These are phyloP conservation scores for Podabrus alpinus DNA, from an alignment of 2,888 invertebrate species.

Conservation along the genomic window DNA sequence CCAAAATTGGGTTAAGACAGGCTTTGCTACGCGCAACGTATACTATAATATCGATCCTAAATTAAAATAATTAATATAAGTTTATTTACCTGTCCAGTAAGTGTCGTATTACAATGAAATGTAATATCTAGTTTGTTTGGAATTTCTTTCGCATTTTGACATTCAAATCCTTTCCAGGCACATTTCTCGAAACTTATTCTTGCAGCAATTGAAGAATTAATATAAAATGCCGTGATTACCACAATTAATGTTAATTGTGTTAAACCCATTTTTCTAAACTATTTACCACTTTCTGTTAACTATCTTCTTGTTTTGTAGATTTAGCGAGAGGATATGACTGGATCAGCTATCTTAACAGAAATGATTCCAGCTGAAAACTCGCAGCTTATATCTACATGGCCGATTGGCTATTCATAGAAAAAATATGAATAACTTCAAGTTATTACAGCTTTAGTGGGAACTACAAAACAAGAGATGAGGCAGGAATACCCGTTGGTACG, in stretches of 20 bases:
- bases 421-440: not conserved
- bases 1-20: no score
- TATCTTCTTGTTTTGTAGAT: not conserved
- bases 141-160: constrained; percentile 18
- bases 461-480: not conserved
- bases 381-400: constrained; percentile 8
- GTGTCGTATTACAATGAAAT: constrained; percentile 21
- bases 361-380: constrained; percentile 1
- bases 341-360: not conserved
- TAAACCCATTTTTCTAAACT: not conserved
- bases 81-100: constrained; percentile 30
- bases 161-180: constrained; percentile 29
- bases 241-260: not conserved
- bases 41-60: not conserved
- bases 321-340: not conserved
- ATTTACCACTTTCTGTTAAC: not conserved
- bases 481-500: constrained; percentile 3
- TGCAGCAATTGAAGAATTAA: not conserved
- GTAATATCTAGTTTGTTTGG: constrained; percentile 25
- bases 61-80: not conserved
- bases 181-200: constrained; percentile 30
- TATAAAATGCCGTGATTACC: not conserved
- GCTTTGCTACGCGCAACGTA: not conserved
- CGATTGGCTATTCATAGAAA: not conserved
- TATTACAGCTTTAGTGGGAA: not conserved